Evolutionary conservation across 2,797 vertebrate genomes (phyloP).

Genomic region (Cichlasoma orientale): DNA sequence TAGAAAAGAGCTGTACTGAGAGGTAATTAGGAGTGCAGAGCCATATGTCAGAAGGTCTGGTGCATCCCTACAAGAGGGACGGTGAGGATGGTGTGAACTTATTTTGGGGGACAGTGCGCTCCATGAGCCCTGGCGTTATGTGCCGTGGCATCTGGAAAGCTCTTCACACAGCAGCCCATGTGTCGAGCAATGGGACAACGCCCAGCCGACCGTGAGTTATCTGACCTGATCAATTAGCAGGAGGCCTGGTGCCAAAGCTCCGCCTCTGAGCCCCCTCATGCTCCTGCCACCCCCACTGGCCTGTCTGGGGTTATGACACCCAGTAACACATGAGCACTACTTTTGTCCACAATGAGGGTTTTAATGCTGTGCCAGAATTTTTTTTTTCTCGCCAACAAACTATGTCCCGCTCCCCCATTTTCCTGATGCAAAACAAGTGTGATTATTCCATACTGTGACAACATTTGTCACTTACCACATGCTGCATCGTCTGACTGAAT

Average conservation of each 20-base stretch:
- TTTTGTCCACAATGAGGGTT: constrained; percentile 28
- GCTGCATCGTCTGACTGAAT: constrained; percentile 12
- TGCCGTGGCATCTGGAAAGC: constrained; percentile 81
- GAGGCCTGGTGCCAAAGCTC: constrained; percentile 76
- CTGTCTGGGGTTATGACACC: constrained; percentile 47
- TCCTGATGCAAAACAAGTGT: constrained; percentile 20
- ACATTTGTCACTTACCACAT: constrained; percentile 47
- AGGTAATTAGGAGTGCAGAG: constrained; percentile 63
- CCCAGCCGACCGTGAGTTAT: constrained; percentile 81
- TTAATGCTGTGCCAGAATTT: constrained; percentile 37
- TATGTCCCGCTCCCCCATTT: neutral
- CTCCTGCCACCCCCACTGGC: neutral
- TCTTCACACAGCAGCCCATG: constrained; percentile 66
- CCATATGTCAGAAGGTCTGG: constrained; percentile 80
- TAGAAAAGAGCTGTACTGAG: constrained; percentile 25
- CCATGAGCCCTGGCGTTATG: constrained; percentile 67
- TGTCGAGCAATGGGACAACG: constrained; percentile 70
- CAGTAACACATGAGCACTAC: constrained; percentile 18
- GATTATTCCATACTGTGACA: constrained; percentile 50
- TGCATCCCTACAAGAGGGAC: constrained; percentile 52
- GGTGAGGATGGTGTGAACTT: constrained; percentile 61
- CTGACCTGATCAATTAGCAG: constrained; percentile 87
- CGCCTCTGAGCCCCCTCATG: constrained; percentile 42
- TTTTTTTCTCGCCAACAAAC: constrained; percentile 15
- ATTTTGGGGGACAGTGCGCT: constrained; percentile 65